A percentile compares a stretch with the other conserved stretches of the same genome.
Evolutionary conservation across 2,888 invertebrate genomes (phyloP).

Genomic region (Ditula angustiorana): DNA sequence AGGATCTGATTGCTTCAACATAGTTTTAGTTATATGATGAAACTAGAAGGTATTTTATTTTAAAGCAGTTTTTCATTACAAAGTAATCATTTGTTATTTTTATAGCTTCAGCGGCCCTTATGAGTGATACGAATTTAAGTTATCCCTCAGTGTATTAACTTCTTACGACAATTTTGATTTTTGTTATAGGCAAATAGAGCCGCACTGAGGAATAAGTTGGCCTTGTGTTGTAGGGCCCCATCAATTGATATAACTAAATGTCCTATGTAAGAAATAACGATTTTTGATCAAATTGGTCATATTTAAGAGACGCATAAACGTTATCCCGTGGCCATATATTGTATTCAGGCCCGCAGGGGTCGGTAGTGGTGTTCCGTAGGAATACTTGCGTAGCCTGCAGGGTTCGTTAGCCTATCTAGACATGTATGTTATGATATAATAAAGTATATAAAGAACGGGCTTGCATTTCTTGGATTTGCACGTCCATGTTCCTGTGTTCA

Average conservation of each 20-base stretch:
- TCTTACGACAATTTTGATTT: too few species aligned
- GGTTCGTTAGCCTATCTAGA: constrained; percentile 34
- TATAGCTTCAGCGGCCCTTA: not conserved
- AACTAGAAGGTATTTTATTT: constrained; percentile 12
- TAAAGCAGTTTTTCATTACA: not conserved
- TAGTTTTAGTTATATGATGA: constrained; percentile 29
- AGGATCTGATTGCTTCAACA: constrained; percentile 38
- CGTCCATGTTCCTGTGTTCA: constrained; percentile 78
- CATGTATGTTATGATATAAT: constrained; percentile 26
- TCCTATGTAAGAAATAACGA: not conserved
- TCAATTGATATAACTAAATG: too few species aligned
- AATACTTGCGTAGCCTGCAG: constrained; percentile 13
- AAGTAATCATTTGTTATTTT: not conserved
- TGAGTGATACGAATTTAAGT: too few species aligned
- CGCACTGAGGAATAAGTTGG: too few species aligned
- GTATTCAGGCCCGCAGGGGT: constrained; percentile 10
- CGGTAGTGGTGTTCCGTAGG: constrained; percentile 21
- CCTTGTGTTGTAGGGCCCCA: too few species aligned
- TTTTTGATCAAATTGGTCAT: constrained; percentile 22
- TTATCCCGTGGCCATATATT: constrained; percentile 36
- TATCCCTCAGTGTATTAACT: too few species aligned
- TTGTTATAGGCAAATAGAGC: too few species aligned
- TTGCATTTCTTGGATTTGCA: constrained; percentile 68
- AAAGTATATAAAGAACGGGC: constrained; percentile 46
- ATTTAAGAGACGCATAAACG: constrained; percentile 22